Base-by-base conservation (phyloP, 1,140 invertebrate genomes). In the Eciton burchellii region DNA sequence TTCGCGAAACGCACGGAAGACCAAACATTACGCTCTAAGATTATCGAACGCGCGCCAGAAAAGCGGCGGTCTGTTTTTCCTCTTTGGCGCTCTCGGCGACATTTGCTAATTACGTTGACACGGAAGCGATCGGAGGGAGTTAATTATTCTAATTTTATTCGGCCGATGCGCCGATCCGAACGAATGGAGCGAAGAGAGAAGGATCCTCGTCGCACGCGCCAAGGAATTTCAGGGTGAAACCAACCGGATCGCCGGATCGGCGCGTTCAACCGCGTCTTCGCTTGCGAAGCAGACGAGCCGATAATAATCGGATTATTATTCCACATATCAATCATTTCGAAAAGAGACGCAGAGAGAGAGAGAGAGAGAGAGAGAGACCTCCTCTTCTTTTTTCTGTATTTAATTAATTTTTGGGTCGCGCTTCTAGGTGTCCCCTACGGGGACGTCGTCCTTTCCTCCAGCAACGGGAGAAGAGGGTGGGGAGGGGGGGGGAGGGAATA, bases 81-180 rank as follows among this genome's bases (percentile, higher is more conserved):
- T 56, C n/a, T 41, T 41, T 47, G 21, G 5, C 45, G 1, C 14
- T n/a, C 0, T n/a, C 14, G 49, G 16, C 56, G 71, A 60, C 5
- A 74, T 74, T 74, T 60, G 43, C 43, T 74, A 74, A 74, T 74
- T 73, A 73, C 35, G 21, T 45, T 47, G 43, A 74, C 47, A 41
- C 43, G 71, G 12, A 60, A 60, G 11, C 60, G 57, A 74, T 74
- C 41, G 56, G 47, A 12, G 29, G n/a, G 24, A n/a, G 41, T 74
- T 62, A 74, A 74, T 74, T 74, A 66, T 66, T 77, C 47, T 54
- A 56, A 66, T 66, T 65, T 77, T 12, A 66, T 60, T 68, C 49
- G 49, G 47, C 3, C 62, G n/a, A 63, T 52, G 14, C 35, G 35
- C 45, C 24, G 26, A 77, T 66, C 3, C 41, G 29, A 66, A 43